These are phyloP conservation scores for Myrmecophaga tridactyla DNA, from an alignment of 2,113 vertebrate genomes.

Conservation along the genomic window DNA sequence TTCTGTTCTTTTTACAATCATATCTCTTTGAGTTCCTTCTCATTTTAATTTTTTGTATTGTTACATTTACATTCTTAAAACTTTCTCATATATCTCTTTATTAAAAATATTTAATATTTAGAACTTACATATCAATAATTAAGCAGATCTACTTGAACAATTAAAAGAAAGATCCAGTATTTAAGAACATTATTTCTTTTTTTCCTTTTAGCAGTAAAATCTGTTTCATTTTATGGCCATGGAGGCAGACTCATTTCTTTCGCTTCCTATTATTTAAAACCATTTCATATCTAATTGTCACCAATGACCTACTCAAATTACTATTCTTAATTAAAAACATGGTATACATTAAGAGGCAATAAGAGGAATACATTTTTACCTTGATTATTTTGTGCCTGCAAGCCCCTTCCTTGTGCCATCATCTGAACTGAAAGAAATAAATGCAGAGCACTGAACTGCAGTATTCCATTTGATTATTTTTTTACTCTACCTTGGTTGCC, in stretches of 20 bases:
- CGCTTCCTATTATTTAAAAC: background rate
- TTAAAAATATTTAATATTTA: background rate
- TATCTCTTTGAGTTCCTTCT: background rate
- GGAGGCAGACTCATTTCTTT: background rate
- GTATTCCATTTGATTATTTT: background rate
- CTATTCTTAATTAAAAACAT: background rate
- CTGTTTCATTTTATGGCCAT: background rate
- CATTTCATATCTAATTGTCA: background rate
- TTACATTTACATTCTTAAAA: background rate
- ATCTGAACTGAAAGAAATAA: background rate
- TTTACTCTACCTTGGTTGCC: background rate
- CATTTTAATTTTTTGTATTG: conserved; percentile 5
- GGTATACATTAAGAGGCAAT: background rate
- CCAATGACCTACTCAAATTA: background rate
- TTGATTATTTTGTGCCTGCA: background rate
- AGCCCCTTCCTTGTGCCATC: background rate
- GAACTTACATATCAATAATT: background rate
- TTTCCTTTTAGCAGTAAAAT: background rate
- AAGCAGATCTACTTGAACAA: background rate
- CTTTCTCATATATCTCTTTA: background rate
- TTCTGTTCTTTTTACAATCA: background rate
- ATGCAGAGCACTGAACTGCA: background rate
- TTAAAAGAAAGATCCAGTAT: background rate
- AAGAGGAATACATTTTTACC: background rate
- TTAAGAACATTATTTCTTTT: background rate